Percentiles rank a stretch among this genome's conserved stretches.
These are phyloP conservation scores for Melieria omissa DNA, from an alignment of 2,888 invertebrate genomes.

Conservation along the genomic window DNA sequence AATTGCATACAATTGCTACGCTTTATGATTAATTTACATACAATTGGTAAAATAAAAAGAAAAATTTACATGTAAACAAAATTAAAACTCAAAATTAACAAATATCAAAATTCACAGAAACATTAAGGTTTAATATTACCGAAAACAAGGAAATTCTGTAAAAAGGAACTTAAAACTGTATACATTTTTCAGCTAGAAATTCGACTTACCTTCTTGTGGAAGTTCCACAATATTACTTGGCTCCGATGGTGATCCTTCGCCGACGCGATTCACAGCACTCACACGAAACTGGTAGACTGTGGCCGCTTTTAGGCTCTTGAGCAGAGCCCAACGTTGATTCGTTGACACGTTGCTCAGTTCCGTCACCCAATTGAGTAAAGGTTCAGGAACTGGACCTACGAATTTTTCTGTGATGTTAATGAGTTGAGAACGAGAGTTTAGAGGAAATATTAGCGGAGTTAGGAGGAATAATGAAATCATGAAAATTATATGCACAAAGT, in stretches of 20 bases:
- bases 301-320: conserved; percentile 91
- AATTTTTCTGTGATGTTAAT: conserved; percentile 67
- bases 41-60: too few relatives aligned
- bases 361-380: conserved; percentile 87
- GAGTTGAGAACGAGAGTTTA: conserved; percentile 32
- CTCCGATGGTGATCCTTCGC: conserved; percentile 91
- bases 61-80: too few relatives aligned
- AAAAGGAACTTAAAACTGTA: too few relatives aligned
- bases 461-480: not conserved
- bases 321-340: conserved; percentile 79
- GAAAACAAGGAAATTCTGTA: too few relatives aligned
- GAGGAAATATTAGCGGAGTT: conserved; percentile 14
- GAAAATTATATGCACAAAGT: conserved; percentile 10
- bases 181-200: too few relatives aligned
- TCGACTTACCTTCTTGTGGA: conserved; percentile 91
- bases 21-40: too few relatives aligned
- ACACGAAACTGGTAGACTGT: conserved; percentile 96
- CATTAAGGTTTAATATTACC: too few relatives aligned
- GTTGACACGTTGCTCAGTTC: conserved; percentile 87
- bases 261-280: conserved; percentile 95
- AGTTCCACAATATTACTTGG: conserved; percentile 90
- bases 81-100: too few relatives aligned
- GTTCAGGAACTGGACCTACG: conserved; percentile 86
- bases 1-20: too few relatives aligned
- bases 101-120: too few relatives aligned